These are phyloP conservation scores for Sturnira hondurensis DNA, from an alignment of 2,113 vertebrate genomes.

Conservation along the genomic window DNA sequence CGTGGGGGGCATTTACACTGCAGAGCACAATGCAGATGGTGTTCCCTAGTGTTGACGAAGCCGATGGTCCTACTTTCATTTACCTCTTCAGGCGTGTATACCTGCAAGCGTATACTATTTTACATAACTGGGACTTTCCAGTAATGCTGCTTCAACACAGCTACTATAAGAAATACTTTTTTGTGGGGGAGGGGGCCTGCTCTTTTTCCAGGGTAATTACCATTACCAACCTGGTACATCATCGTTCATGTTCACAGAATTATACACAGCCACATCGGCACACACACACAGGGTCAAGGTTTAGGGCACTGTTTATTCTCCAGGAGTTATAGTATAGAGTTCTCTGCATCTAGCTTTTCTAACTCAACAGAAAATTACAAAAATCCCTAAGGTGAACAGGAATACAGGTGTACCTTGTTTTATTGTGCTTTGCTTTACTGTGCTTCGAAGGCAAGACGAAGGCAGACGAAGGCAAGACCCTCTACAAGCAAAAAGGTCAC, in stretches of 20 bases:
- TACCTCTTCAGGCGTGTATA: background rate
- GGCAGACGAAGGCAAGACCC: too few relatives aligned
- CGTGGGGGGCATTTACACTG: background rate
- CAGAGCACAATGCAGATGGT: background rate
- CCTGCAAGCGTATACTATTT: background rate
- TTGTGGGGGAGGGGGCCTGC: background rate
- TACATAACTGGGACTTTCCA: background rate
- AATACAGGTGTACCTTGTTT: background rate
- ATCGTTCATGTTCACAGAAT: background rate
- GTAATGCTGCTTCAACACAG: background rate
- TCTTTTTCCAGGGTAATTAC: background rate
- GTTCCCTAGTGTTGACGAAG: background rate
- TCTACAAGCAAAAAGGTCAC: too few relatives aligned
- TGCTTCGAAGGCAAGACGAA: too few relatives aligned
- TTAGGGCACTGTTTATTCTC: background rate
- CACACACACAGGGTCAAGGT: background rate
- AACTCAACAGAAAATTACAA: background rate
- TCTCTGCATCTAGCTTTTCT: background rate
- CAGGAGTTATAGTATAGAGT: background rate
- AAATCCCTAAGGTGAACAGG: background rate
- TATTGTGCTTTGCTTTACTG: too few relatives aligned
- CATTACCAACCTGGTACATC: background rate
- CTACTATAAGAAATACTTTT: background rate
- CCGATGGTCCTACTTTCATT: background rate
- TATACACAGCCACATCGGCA: background rate